These are phyloP conservation scores for Wiebesia pumilae DNA, from an alignment of 1,140 invertebrate genomes.

Conservation along the genomic window DNA sequence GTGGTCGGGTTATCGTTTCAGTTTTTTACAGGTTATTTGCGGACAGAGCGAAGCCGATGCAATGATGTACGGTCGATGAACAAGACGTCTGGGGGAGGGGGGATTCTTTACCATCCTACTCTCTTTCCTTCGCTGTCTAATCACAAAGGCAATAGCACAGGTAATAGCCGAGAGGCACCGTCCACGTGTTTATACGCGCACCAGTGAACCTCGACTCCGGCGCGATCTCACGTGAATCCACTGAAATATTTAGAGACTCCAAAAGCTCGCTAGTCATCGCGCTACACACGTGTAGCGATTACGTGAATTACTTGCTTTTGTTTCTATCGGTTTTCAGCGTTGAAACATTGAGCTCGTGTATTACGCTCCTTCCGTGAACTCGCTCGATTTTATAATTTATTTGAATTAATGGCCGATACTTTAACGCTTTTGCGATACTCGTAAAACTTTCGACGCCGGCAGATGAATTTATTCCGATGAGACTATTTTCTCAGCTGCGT, in stretches of 20 bases:
- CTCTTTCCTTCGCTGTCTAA: no score
- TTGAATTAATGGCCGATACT: no score
- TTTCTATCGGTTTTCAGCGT: neutral
- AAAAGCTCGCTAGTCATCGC: neutral
- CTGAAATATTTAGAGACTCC: neutral
- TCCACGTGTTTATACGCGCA: neutral
- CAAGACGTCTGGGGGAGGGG: no score
- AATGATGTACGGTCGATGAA: neutral
- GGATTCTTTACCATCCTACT: neutral
- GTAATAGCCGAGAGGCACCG: neutral
- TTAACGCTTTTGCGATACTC: no score
- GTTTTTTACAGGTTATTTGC: neutral
- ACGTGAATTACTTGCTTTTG: neutral
- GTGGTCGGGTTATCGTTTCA: neutral
- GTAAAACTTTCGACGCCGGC: no score
- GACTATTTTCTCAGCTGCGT: no score
- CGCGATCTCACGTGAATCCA: neutral
- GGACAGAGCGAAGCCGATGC: neutral
- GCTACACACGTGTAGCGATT: neutral
- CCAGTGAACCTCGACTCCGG: neutral
- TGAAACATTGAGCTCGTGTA: no score
- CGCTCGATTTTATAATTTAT: no score
- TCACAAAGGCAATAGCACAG: neutral
- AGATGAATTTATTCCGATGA: no score
- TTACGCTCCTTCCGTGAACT: no score